Base-by-base conservation (phyloP, 1,140 invertebrate species). In the Heliconius hewitsoni region DNA sequence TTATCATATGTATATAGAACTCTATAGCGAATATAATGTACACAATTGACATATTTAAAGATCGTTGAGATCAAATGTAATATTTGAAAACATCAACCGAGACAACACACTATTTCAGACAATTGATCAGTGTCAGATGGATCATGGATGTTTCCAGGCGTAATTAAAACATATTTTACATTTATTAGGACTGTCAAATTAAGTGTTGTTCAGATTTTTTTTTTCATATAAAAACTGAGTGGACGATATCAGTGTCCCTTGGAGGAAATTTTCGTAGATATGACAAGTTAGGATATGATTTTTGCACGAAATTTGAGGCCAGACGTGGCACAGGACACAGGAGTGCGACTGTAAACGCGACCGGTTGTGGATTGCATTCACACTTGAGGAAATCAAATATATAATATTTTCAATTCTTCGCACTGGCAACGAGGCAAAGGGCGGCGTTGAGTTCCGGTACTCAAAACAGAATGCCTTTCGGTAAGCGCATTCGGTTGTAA, bases 81-180 rank as follows among this genome's bases (percentile, higher is more conserved):
- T 16, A 46, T 16, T 46, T 16, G 46, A 74, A 78, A 75, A 79
- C 73, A 73, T 3, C 46, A 60, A 74, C 55, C 30, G 73, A 27
- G 78, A 71, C 60, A 79, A 79, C 74, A 79, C 75, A 79, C 71
- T 18, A 75, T 74, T 74, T 71, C 39, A 75, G 60, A n/a, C 78
- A 74, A 79, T 79, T 75, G 73, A 79, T 79, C 78, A 75, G 39
- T 55, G 74, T 55, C 71, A 72, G 60, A 60, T 74, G 60, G 18
- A 50, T 52, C 50, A 52, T 52, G 50, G 77, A 78, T 8, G 57
- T 66, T 66, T 78, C 71, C 71, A 78, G 71, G 57, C 71, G 57
- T 6, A 37, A 37, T 37, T n/a, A n/a, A n/a, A n/a, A n/a, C n/a
- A 37, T 8, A 8, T 37, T 37, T 19, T 23, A 27, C 70, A 46